Evolutionary conservation across 2,888 invertebrate genomes (phyloP), one percentile per base, ranked within the genome.

Genomic region (Zeuzera pyrina): DNA sequence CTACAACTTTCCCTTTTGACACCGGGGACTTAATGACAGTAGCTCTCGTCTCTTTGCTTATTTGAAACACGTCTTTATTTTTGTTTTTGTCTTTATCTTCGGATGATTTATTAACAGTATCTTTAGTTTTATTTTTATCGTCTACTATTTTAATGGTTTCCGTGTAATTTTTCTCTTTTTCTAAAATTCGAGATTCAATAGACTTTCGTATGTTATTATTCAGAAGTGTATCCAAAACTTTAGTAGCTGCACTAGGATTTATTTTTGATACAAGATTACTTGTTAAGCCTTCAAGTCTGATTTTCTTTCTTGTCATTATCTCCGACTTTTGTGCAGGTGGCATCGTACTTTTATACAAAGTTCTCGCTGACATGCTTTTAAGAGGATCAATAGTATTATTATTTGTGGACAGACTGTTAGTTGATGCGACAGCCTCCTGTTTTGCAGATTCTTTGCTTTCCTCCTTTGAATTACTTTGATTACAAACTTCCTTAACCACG

Each of bases 291-390:
- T 88, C 88, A 10, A 88, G 62, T 46, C 88, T 84, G 45, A 87
- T 87, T 45, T 89, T 88, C 56, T 89, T 88, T 15, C 88, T 72
- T 1, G 86, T 87, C 68, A 86, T 86, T 39, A 86, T 86, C 63
- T 86, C 86, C 0, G 78, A 81, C 52, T 83, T 84, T 47, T 85
- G 84, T 1, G 81, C 74, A 8, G 83, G 76, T 23, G 73, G 77
- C 43, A 81, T 76, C 2, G 76, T 62, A 52, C 79, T 83, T 56
- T 83, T 84, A 42, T 78, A 81, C 12, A 83, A 52, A 15, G 79
- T 66, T n/a, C 83, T 70, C 11, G 79, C 77, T 2, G 83, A 84
- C 79, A 81, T 81, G 41, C 76, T 78, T 42, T 79, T 81, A 22
- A 83, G 49, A n/a, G 81, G 76, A 45, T 83, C 81, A 6, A 63